Percentiles rank a stretch among this genome's conserved stretches.
Conservation (phyloP, 2,888 invertebrate genomes). For the Calameuta filiformis region DNA sequence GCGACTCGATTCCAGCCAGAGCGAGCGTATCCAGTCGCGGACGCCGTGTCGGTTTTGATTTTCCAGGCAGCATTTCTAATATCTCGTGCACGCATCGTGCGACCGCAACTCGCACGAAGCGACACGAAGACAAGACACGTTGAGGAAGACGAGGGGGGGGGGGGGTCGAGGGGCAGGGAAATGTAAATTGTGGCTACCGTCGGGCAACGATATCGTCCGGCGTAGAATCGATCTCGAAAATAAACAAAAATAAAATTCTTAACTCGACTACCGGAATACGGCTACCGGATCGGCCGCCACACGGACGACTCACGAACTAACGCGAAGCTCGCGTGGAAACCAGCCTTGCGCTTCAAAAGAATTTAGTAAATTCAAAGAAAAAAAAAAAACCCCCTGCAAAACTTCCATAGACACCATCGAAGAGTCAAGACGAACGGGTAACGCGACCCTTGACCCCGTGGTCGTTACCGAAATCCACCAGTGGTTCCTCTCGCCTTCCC, state of each 20-base stretch:
- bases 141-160: background rate
- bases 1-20: background rate
- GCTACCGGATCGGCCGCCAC: background rate
- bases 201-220: background rate
- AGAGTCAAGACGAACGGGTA: background rate
- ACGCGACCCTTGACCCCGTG: background rate
- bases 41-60: slow-evolving; percentile 30
- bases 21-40: background rate
- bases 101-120: slow-evolving; percentile 28
- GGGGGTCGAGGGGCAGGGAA: background rate
- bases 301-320: too few species aligned
- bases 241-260: background rate
- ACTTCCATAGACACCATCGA: background rate
- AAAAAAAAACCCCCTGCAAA: background rate
- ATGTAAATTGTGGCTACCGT: background rate
- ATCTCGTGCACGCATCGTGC: slow-evolving; percentile 28
- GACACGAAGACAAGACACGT: background rate
- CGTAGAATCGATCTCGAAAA: background rate
- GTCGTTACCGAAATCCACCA: background rate
- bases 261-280: background rate
- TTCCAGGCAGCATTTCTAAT: slow-evolving; percentile 38
- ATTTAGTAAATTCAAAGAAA: background rate
- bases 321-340: background rate
- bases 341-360: background rate
- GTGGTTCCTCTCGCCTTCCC: background rate